phyloP scores from a whole-genome alignment of 2,888 invertebrate species.

The Hydrotaea cyrtoneurina region DNA sequence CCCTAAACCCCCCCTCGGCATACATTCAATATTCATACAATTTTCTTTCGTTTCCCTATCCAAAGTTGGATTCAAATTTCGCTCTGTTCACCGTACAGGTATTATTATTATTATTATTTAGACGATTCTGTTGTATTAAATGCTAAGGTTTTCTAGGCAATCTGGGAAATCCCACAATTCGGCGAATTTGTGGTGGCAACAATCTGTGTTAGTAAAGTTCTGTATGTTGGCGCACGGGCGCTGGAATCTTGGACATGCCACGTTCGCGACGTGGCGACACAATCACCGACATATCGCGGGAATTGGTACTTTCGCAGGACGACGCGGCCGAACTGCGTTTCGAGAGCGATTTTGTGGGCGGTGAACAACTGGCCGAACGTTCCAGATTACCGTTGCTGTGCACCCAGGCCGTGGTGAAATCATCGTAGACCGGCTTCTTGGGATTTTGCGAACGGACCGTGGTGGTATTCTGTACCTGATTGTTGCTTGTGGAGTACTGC shows the following conservation, averaged over 20 bases:
- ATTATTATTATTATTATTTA: not conserved
- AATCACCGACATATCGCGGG: constrained; percentile 73
- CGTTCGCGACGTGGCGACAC: constrained; percentile 79
- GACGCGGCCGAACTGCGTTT: constrained; percentile 80
- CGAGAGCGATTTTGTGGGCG: constrained; percentile 77
- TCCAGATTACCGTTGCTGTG: constrained; percentile 87
- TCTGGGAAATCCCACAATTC: constrained; percentile 64
- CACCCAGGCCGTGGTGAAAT: constrained; percentile 87
- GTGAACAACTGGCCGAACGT: constrained; percentile 82
- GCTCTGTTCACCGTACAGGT: not conserved
- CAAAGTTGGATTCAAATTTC: constrained; percentile 1
- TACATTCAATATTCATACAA: not conserved
- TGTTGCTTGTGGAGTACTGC: constrained; percentile 81
- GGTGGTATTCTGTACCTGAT: constrained; percentile 67
- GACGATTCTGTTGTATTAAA: constrained; percentile 33
- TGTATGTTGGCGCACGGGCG: constrained; percentile 79
- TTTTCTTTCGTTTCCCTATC: not conserved
- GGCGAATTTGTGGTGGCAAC: constrained; percentile 71
- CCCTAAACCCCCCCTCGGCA: no score
- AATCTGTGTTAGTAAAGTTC: constrained; percentile 78
- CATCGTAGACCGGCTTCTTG: constrained; percentile 83
- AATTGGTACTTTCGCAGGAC: constrained; percentile 78
- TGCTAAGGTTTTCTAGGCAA: constrained; percentile 62
- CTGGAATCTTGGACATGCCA: constrained; percentile 80
- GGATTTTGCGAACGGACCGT: constrained; percentile 52